phyloP scores from a whole-genome alignment of 2,113 vertebrate genomes.

The Lamprotornis superbus region DNA sequence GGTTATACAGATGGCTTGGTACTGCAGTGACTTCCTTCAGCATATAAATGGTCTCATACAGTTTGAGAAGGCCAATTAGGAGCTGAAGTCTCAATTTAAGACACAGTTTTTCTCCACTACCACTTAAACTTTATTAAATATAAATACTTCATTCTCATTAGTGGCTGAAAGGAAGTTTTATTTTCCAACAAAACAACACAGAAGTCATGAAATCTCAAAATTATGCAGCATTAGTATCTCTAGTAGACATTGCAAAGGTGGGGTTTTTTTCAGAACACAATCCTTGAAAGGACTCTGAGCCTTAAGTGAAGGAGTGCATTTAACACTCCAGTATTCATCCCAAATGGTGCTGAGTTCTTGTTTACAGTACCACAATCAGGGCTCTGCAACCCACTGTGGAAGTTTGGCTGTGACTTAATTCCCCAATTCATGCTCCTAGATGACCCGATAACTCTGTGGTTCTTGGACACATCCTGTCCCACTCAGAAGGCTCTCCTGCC shows the following conservation, averaged over 20 bases:
- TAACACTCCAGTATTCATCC: not conserved
- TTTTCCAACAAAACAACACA: conserved; percentile 13
- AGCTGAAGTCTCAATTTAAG: conserved; percentile 15
- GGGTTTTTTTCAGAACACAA: not conserved
- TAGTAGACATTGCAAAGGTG: not conserved
- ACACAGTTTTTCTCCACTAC: conserved; percentile 12
- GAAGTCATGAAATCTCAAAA: conserved; percentile 15
- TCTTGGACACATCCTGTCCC: not conserved
- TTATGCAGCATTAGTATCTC: not conserved
- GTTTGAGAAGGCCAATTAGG: conserved; percentile 8
- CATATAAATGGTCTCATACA: not conserved
- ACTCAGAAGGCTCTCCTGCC: not conserved
- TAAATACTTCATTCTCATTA: conserved; percentile 49
- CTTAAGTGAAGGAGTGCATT: not conserved
- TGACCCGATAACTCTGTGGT: not conserved
- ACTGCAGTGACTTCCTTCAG: not conserved
- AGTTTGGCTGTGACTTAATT: not conserved
- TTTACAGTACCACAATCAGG: not conserved
- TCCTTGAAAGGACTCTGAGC: not conserved
- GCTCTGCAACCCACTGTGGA: not conserved
- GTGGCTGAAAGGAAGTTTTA: not conserved
- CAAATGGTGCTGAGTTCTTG: not conserved
- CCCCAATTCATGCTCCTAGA: not conserved
- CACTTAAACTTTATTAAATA: conserved; percentile 50
- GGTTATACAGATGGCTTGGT: not conserved